Conservation (phyloP, 2,113 vertebrate genomes). For the Vombatus ursinus region DNA sequence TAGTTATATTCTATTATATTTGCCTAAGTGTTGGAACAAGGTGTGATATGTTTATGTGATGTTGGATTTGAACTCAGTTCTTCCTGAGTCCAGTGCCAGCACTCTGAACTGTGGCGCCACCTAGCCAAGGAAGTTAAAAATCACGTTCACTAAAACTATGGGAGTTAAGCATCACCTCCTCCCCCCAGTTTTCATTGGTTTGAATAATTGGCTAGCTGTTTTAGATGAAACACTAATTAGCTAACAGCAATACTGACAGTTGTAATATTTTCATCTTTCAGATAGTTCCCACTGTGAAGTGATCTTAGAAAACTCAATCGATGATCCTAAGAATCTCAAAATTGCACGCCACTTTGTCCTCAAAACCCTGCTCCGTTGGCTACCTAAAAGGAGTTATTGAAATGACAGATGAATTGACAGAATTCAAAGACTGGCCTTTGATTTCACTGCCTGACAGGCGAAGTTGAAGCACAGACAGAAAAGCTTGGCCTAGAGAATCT, state of each 20-base stretch:
- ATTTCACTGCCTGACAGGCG: conserved; percentile 23
- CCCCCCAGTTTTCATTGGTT: background rate
- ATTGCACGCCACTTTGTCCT: conserved; percentile 58
- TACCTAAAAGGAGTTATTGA: conserved; percentile 70
- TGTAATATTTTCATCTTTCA: conserved; percentile 60
- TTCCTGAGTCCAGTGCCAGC: background rate
- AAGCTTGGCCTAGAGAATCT: background rate
- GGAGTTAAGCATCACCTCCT: background rate
- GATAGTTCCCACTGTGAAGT: conserved; percentile 83
- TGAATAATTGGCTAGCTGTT: background rate
- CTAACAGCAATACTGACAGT: background rate
- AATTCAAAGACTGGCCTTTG: background rate
- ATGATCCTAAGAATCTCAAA: background rate
- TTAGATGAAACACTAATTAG: background rate
- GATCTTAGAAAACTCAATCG: conserved; percentile 71
- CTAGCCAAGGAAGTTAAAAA: background rate
- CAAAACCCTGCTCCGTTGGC: conserved; percentile 80
- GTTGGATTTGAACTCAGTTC: background rate
- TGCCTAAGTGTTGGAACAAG: background rate
- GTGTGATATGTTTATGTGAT: background rate
- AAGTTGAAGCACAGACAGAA: conserved; percentile 1
- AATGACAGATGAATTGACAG: background rate
- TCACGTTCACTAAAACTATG: background rate
- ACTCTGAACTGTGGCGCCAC: background rate
- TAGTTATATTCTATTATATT: background rate